Evolutionary conservation across 2,797 vertebrate species (phyloP).

Genomic region (Chrosomus eos): DNA sequence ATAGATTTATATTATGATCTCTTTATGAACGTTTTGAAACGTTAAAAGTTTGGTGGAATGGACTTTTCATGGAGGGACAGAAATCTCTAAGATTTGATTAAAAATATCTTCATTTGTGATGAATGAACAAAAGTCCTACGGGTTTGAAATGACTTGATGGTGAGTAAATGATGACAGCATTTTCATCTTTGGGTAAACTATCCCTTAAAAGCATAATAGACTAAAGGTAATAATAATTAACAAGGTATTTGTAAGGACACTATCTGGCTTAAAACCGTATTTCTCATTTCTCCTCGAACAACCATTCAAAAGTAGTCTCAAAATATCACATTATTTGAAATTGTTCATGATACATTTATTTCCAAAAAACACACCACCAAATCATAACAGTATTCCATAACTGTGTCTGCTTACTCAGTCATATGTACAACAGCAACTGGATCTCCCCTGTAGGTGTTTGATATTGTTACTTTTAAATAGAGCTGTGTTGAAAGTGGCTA

Average conservation of each 20-base stretch:
- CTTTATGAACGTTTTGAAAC: neutral
- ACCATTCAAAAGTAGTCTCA: neutral
- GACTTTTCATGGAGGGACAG: neutral
- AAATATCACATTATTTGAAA: neutral
- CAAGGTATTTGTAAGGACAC: neutral
- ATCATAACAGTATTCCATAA: neutral
- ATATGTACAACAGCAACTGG: neutral
- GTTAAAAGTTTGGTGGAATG: neutral
- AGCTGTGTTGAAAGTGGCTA: neutral
- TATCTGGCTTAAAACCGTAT: neutral
- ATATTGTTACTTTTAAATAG: constrained; percentile 1
- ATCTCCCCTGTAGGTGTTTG: neutral
- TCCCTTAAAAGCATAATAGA: neutral
- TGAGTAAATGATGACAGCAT: neutral
- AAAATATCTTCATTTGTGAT: neutral
- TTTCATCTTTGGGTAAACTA: neutral
- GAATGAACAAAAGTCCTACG: neutral
- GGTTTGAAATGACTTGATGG: neutral
- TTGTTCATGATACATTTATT: neutral
- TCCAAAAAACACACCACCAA: neutral
- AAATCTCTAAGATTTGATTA: neutral
- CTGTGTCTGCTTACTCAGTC: neutral
- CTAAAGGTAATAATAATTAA: neutral
- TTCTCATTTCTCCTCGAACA: neutral
- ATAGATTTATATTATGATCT: neutral